Conservation (phyloP, 2,113 vertebrate genomes). For the Diphyllodes magnificus region DNA sequence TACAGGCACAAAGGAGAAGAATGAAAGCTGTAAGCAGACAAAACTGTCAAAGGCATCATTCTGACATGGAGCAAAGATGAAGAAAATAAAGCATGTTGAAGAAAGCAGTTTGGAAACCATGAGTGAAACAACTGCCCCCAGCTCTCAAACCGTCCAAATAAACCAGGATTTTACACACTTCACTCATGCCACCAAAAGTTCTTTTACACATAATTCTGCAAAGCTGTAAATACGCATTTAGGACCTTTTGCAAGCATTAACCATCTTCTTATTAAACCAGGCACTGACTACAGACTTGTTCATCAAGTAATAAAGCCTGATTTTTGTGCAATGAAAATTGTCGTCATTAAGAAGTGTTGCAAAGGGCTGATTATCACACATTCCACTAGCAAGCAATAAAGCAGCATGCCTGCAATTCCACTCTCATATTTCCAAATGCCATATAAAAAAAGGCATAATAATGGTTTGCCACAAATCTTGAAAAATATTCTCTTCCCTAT, state of each 20-base stretch:
- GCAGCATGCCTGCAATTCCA: neutral
- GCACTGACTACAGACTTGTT: neutral
- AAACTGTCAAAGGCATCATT: neutral
- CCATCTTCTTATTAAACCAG: neutral
- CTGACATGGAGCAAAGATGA: neutral
- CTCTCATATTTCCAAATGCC: neutral
- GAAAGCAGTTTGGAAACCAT: neutral
- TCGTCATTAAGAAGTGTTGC: neutral
- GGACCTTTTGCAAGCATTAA: neutral
- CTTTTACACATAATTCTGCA: neutral
- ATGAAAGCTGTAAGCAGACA: neutral
- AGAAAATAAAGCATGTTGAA: neutral
- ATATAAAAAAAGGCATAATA: neutral
- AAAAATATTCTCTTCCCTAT: constrained; percentile 16
- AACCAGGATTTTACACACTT: neutral
- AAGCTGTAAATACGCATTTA: neutral
- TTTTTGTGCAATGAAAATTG: neutral
- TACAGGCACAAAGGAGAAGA: neutral
- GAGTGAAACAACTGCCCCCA: neutral
- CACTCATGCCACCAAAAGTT: neutral
- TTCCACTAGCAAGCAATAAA: constrained; percentile 35
- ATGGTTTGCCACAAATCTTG: neutral
- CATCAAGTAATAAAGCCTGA: neutral
- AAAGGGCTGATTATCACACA: neutral
- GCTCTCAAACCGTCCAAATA: neutral